phyloP scores from a whole-genome alignment of 2,113 vertebrate genomes.

The Coracopsis vasa region DNA sequence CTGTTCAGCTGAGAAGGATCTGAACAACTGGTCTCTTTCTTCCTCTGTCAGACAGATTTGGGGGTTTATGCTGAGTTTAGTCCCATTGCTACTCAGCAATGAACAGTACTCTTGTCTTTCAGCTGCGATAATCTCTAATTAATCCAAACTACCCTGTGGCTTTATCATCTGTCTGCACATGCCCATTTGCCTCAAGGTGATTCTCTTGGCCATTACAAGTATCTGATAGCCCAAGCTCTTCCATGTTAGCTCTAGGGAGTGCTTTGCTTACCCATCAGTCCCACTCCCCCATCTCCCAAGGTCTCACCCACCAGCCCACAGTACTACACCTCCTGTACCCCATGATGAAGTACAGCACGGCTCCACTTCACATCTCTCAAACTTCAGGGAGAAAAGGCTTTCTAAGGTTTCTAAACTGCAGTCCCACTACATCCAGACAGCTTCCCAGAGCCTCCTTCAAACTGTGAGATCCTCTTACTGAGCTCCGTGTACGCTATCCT shows the following conservation, averaged over 20 bases:
- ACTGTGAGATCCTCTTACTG: not conserved
- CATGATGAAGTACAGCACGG: not conserved
- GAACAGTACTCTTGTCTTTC: not conserved
- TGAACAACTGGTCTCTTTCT: not conserved
- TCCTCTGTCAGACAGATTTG: not conserved
- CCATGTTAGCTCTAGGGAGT: not conserved
- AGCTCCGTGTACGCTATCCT: not conserved
- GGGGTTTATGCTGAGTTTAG: not conserved
- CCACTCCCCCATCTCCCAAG: fast-evolving
- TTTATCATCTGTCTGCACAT: conserved; percentile 9
- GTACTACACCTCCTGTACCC: fast-evolving
- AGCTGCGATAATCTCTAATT: not conserved
- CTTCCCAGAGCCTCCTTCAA: not conserved
- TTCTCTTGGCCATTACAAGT: not conserved
- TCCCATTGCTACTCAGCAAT: not conserved
- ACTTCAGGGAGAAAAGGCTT: not conserved
- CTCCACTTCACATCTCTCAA: not conserved
- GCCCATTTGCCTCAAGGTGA: not conserved
- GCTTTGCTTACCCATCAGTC: not conserved
- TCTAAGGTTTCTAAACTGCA: not conserved
- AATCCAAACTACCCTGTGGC: not conserved
- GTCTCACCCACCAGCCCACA: not conserved
- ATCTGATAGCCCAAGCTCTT: not conserved
- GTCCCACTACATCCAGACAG: not conserved
- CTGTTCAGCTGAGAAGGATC: not conserved